phyloP scores from a whole-genome alignment of 35 echinoderm and acorn worm genomes.

The Stichopus chloronotus region DNA sequence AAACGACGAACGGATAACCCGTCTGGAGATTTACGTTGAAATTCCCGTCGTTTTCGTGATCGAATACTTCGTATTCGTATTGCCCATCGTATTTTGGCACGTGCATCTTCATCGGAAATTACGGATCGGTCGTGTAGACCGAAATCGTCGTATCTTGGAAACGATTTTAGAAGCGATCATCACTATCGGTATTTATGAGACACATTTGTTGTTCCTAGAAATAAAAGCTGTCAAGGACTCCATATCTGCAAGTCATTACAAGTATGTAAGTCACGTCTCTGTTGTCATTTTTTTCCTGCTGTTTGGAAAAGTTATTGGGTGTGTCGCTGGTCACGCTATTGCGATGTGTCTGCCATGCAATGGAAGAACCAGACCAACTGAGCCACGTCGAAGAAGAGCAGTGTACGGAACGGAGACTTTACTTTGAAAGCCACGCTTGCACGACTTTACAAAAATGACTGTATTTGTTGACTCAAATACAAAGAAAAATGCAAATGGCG shows the following conservation, averaged over 20 bases:
- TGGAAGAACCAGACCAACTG: too few species aligned
- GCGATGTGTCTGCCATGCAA: too few species aligned
- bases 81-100: neutral
- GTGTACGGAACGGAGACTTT: too few species aligned
- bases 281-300: neutral
- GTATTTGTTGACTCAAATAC: too few species aligned
- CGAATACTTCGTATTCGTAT: neutral
- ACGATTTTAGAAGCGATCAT: neutral
- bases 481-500: too few species aligned
- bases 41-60: neutral
- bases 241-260: neutral
- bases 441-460: too few species aligned
- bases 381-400: too few species aligned
- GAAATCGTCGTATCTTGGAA: constrained; percentile 12
- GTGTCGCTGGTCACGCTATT: neutral
- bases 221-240: neutral
- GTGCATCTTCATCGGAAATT: neutral
- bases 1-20: neutral
- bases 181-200: too few species aligned
- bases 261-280: neutral
- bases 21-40: neutral
- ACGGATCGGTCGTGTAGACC: neutral
- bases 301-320: neutral
- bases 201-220: neutral
- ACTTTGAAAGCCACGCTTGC: too few species aligned